Evolutionary conservation across 2,888 invertebrate genomes (phyloP), one percentile per base, ranked within the genome.

Genomic region (Leptinotarsa peninsularis): DNA sequence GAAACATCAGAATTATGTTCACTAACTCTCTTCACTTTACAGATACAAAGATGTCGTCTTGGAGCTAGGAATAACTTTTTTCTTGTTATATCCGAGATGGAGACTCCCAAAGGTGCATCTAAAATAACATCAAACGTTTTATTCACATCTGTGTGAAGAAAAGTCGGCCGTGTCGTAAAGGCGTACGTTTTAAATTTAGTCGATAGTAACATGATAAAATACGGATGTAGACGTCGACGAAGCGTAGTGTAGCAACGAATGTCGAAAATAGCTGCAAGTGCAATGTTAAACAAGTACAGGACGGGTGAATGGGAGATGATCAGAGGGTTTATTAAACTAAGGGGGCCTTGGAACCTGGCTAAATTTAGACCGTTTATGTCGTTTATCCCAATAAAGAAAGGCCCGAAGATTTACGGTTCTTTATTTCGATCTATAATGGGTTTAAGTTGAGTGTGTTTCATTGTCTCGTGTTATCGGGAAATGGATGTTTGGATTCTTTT

Each of bases 231-330:
- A 74, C 70, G 76, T 66, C 76, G 74, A 66, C 60, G 69, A 43
- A 56, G 71, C 80, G 79, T 78, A 76, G 33, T 76, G 77, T 75
- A 78, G 73, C 73, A 58, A 76, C 33, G 75, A 76, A 76, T 76
- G 75, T 76, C 76, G 63, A 77, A 79, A 79, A 79, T 77, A 76
- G 75, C 75, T 71, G 74, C 80, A 80, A 80, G 79, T 80, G 80
- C 80, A 80, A 78, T 77, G 77, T 73, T 77, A 77, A 67, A 72
- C 77, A 66, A 66, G 72, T 71, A 75, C 76, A 79, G 77, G 77
- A 79, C 76, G 79, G 72, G 52, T 76, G 78, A 78, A 76, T 77
- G 78, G 70, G 77, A 63, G 63, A 63, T 71, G 69, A 69, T 67
- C 17, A n/a, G 56, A 75, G 80, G 78, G 79, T 79, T 80, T 79